Evolutionary conservation across 2,888 invertebrate genomes (phyloP).

Genomic region (Platycnemis pennipes): DNA sequence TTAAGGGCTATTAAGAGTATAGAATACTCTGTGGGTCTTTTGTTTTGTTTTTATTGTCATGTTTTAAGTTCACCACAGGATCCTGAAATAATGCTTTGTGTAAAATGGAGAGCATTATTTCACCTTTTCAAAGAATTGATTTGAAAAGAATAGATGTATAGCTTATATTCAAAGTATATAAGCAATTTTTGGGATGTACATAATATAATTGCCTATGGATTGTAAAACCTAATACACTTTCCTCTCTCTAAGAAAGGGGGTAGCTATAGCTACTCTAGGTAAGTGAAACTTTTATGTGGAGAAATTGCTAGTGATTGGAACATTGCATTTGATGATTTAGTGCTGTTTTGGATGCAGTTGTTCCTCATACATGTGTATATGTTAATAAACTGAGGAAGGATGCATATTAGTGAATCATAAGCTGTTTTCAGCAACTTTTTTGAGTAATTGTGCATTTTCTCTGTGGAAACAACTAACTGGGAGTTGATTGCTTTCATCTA

Average conservation of each 20-base stretch:
- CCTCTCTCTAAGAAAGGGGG: not conserved
- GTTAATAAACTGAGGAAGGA: not conserved
- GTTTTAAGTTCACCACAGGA: not conserved
- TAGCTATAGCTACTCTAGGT: not conserved
- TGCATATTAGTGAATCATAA: not conserved
- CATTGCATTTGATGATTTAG: not conserved
- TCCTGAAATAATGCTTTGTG: not conserved
- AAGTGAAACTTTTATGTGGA: not conserved
- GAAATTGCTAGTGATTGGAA: not conserved
- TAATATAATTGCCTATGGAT: not conserved
- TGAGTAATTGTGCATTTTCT: not conserved
- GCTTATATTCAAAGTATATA: not conserved
- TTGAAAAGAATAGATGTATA: not conserved
- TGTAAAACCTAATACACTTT: not conserved
- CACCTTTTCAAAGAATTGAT: not conserved
- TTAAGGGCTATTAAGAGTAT: not conserved
- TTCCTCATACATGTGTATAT: not conserved
- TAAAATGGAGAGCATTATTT: conserved; percentile 1
- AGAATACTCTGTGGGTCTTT: not conserved
- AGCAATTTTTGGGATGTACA: not conserved
- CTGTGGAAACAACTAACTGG: not conserved
- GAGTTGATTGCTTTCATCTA: not conserved
- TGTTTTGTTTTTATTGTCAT: not conserved
- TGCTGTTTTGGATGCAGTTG: not conserved
- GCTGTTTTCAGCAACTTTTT: not conserved